Evolutionary conservation across 1,140 invertebrate species (phyloP).

Genomic region (Rhyzopertha dominica): DNA sequence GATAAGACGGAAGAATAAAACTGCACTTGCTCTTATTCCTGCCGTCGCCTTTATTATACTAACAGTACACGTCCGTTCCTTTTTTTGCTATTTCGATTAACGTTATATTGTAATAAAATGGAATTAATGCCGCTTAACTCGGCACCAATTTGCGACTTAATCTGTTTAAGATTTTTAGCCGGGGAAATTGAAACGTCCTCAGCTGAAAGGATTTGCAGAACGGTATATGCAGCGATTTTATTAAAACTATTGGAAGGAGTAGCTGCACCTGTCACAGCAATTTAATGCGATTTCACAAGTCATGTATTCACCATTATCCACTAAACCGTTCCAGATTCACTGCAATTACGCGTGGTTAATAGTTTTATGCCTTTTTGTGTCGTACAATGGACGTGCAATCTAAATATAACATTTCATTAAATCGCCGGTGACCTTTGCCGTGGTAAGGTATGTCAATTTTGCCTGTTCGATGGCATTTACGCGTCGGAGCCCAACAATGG

Average conservation of each 20-base stretch:
- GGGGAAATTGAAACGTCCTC: too few relatives aligned
- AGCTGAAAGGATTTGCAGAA: too few relatives aligned
- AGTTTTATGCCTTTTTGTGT: background rate
- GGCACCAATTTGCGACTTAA: too few relatives aligned
- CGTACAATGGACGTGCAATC: background rate
- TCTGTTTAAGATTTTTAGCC: too few relatives aligned
- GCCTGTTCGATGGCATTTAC: conserved; percentile 10
- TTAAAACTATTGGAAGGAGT: too few relatives aligned
- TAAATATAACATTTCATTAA: background rate
- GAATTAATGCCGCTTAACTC: background rate
- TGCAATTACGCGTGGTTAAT: background rate
- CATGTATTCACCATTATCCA: background rate
- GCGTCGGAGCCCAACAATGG: conserved; percentile 5
- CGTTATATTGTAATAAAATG: background rate
- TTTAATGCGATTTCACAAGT: background rate
- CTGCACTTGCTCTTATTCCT: background rate
- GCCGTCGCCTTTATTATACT: background rate
- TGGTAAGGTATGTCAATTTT: conserved; percentile 5
- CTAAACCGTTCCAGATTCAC: background rate
- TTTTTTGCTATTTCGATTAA: background rate
- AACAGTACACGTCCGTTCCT: background rate
- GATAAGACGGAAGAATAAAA: conserved; percentile 32
- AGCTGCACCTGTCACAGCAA: too few relatives aligned
- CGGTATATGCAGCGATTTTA: too few relatives aligned
- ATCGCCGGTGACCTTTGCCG: conserved; percentile 3